These are phyloP conservation scores for Anastrepha obliqua DNA, from an alignment of 1,140 invertebrate species.

Conservation along the genomic window DNA sequence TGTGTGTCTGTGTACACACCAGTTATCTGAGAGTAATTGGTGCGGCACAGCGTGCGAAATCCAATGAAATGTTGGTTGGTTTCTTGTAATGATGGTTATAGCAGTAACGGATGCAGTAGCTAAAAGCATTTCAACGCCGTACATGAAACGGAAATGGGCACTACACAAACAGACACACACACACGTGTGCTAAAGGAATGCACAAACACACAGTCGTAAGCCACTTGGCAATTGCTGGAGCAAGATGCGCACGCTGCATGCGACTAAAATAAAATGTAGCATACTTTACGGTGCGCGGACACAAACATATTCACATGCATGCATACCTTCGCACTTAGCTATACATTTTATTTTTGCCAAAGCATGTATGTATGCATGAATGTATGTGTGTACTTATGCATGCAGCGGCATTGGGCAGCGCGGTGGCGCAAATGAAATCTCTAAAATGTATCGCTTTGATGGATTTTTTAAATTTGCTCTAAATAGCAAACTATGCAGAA, in stretches of 20 bases:
- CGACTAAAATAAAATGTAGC: constrained; percentile 2
- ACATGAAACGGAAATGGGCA: constrained; percentile 50
- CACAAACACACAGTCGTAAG: not conserved
- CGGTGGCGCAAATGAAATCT: constrained; percentile 23
- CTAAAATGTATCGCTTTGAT: constrained; percentile 51
- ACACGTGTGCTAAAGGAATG: not conserved
- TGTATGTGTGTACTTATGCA: not conserved
- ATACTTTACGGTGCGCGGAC: constrained; percentile 8
- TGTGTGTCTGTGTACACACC: not conserved
- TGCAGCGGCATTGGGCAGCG: not conserved
- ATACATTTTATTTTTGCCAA: not conserved
- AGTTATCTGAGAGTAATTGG: not conserved
- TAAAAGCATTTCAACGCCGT: constrained; percentile 53
- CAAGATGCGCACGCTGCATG: constrained; percentile 22
- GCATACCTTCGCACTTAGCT: not conserved
- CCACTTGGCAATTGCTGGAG: constrained; percentile 1
- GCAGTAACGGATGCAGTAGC: constrained; percentile 37
- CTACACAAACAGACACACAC: not conserved
- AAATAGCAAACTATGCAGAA: constrained; percentile 49
- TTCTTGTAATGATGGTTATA: constrained; percentile 25
- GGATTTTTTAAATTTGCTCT: constrained; percentile 51
- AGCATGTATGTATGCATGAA: not conserved
- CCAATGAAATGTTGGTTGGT: constrained; percentile 18
- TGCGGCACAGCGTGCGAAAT: constrained; percentile 35
- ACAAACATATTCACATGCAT: not conserved